Base-by-base conservation (phyloP, 1,140 invertebrate species). In the Sitobion miscanthi region DNA sequence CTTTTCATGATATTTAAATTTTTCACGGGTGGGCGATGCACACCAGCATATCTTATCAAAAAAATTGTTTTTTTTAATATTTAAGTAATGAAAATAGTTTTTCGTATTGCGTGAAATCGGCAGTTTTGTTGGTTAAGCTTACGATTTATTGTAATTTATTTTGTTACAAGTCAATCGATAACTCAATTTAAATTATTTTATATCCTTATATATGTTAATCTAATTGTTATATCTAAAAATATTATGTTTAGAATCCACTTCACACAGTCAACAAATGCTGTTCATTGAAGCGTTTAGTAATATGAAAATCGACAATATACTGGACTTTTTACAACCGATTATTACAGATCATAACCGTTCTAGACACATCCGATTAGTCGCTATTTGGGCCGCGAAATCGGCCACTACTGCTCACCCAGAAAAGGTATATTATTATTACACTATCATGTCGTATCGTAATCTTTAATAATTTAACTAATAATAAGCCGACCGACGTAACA, bases 271-370 rank as follows among this genome's bases (percentile, higher is more conserved):
- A 93, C 96, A 97, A 93, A 96, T 97, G 96, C 94, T 97, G 11
- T 97, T 97, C 95, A 95, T 97, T 0, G 96, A 97, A 95, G 97
- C 97, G 25, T 95, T 97, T 7, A 95, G 96, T 52, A 97, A 97
- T 82, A 96, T 97, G 92, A 96, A 96, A 94, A 94, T 97, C 62
- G 96, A 96, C 17, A 95, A 96, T 94, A 96, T 96, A 0, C 95
- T 96, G 35, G 96, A 96, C 94, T 97, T 96, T 94, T 95, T 97
- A 93, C 96, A 96, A 94, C 96, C 96, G 35, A 96, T 97, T 86
- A 95, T 96, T 8, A 94, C 94, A 62, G 95, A 96, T 45, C 94
- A 95, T 35, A 95, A 96, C 7, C 94, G 95, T 21, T 95, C 96
- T 94, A 94, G 95, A 54, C 95, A 96, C 95, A 95, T 97, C 42